A percentile compares a stretch with the other conserved stretches of the same genome.
Conservation (phyloP, 2,888 invertebrate species). For the Archips crataeganus region DNA sequence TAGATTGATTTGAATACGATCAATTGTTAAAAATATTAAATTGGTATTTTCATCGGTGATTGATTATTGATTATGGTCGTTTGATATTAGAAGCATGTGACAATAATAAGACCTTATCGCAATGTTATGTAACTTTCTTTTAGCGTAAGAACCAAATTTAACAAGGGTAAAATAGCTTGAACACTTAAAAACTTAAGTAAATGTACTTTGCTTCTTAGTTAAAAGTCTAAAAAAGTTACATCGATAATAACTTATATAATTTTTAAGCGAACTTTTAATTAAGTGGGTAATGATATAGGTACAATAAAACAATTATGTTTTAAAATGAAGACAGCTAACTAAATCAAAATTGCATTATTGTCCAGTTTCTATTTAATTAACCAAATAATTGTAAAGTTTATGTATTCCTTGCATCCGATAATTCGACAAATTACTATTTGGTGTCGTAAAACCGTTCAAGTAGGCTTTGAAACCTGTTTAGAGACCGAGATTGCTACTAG, state of each 20-base stretch:
- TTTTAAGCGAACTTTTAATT: too few relatives aligned
- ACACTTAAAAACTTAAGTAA: too few relatives aligned
- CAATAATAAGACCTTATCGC: too few relatives aligned
- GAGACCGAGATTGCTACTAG: conserved; percentile 8
- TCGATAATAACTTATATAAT: too few relatives aligned
- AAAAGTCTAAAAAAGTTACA: too few relatives aligned
- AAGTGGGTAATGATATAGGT: too few relatives aligned
- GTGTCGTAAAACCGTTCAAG: conserved; percentile 23
- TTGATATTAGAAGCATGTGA: background rate
- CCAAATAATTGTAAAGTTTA: background rate
- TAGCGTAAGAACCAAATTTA: too few relatives aligned
- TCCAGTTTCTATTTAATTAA: background rate
- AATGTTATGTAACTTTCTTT: too few relatives aligned
- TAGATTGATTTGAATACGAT: background rate
- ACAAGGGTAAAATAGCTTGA: too few relatives aligned
- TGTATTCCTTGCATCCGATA: conserved; percentile 18
- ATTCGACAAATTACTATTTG: conserved; percentile 25
- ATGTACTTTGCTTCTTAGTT: too few relatives aligned
- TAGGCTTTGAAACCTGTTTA: background rate
- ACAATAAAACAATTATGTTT: background rate
- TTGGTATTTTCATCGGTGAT: background rate
- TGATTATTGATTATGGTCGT: background rate
- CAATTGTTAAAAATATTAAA: background rate
- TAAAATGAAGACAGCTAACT: background rate
- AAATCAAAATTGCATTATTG: conserved; percentile 1